Base-by-base conservation (phyloP, 2,797 vertebrate genomes). In the Anguilla anguilla region DNA sequence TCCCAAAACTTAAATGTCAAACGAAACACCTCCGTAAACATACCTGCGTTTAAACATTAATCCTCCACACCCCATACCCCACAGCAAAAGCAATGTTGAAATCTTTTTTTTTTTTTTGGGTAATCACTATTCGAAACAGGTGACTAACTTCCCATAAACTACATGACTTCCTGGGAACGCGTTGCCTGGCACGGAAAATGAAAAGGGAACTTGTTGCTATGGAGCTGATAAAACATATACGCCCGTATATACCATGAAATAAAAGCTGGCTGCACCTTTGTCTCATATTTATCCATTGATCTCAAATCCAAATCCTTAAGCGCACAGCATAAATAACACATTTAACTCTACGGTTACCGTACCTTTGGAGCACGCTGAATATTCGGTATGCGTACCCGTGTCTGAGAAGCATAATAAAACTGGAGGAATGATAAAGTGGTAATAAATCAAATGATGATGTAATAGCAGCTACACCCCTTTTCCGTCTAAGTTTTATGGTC, bases 381-480 rank as follows among this genome's bases (percentile, higher is more conserved):
- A 28, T 28, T n/a, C 2, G 22, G 2, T 67, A 25, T 67, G 61
- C 67, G 61, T 2, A 67, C 25, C 61, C n/a, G 64, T 67, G 64
- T 64, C 25, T 19, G 22, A 28, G 6, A 6, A 67, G 64, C 64
- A n/a, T 4, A 67, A n/a, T 67, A 67, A 25, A 67, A 43, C 22
- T 67, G 64, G 35, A 10, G 13, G 72, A 74, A 39, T 35, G 19
- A 35, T 51, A 51, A 22, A 82, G 22, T n/a, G 43, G 5, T 9
- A 6, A 51, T 51, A 51, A 51, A 57, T 57, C 55, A 57, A 57
- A n/a, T 77, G n/a, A 85, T 57, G 11, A 2, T 3, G 55, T 46
- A 35, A 64, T 85, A 81, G 46, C 49, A 61, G 55, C 84, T 7
- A 84, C 83, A n/a, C 87, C 87, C 84, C 83, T 28, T 28, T 53